Conservation (phyloP, 2,888 invertebrate genomes). For the Ptychoptera contaminata region DNA sequence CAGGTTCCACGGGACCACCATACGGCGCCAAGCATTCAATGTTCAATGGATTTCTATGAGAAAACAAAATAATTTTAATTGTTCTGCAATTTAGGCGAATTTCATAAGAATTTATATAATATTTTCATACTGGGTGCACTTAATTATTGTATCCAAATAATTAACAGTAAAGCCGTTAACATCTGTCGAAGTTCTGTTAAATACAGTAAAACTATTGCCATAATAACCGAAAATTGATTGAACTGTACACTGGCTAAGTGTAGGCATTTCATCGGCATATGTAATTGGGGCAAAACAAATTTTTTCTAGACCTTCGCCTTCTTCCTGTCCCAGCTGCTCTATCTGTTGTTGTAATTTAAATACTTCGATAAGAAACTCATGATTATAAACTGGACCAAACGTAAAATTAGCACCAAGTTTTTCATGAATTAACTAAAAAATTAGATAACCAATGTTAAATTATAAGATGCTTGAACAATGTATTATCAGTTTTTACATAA, state of each 20-base stretch:
- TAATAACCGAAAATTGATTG: slow-evolving; percentile 74
- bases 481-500: slow-evolving; percentile 26
- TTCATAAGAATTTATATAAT: neutral
- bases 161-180: slow-evolving; percentile 19
- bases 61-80: neutral
- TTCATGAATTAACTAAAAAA: slow-evolving; percentile 24
- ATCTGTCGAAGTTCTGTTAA: slow-evolving; percentile 28
- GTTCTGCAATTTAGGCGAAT: no score
- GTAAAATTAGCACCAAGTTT: slow-evolving; percentile 29
- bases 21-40: slow-evolving; percentile 61
- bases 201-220: slow-evolving; percentile 37
- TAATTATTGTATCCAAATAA: slow-evolving; percentile 26
- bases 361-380: slow-evolving; percentile 57
- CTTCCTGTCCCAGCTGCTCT: slow-evolving; percentile 37
- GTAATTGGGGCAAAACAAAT: slow-evolving; percentile 79
- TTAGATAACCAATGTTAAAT: neutral
- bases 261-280: slow-evolving; percentile 39
- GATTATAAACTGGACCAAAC: slow-evolving; percentile 69
- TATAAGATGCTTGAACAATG: neutral
- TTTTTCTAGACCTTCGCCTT: slow-evolving; percentile 40
- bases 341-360: slow-evolving; percentile 52
- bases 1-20: slow-evolving; percentile 80
- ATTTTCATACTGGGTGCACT: slow-evolving; percentile 18
- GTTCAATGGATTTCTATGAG: slow-evolving; percentile 37
- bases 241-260: slow-evolving; percentile 52